Evolutionary conservation across 2,797 vertebrate species (phyloP), one percentile per base, ranked within the genome.

Genomic region (Hybognathus amarus): DNA sequence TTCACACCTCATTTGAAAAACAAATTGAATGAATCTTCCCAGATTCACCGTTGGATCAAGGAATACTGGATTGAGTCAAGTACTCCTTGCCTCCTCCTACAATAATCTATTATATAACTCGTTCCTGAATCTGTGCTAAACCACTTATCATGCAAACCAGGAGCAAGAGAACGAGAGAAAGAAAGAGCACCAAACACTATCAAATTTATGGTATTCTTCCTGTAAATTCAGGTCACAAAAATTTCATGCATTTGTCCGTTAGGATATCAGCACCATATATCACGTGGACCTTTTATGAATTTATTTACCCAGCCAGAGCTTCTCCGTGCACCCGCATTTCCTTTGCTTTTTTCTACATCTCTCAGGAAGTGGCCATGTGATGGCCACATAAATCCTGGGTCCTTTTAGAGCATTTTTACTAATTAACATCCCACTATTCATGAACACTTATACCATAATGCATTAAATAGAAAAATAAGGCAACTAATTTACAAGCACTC

Each of bases 401-500:
- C 96, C 95, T 92, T 94, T 95, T 94, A 90, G 89, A 85, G 85
- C 96, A 95, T 94, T 95, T 94, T 95, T 95, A 94, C 96, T 96
- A 97, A 98, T 96, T 97, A 97, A 95, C 96, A 96, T 94, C 94
- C 92, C 92, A 93, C 94, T 93, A 94, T 95, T 95, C 90, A 90
- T 89, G 77, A 94, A 90, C 93, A 92, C 95, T 95, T 93, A 94
- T 92, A 94, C 95, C 95, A 94, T 90, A 91, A 90, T 91, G 94
- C 92, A 92, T 94, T 94, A 96, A 94, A 95, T 93, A 75, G 90
- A 88, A 93, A 96, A 95, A 93, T 92, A 94, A 93, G 92, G 73
- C 89, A 93, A 94, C 94, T 95, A 95, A 98, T 97, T 97, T 96
- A 97, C 96, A 94, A 96, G 96, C 94, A 92, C 95, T 89, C 88